phyloP scores from a whole-genome alignment of 2,888 invertebrate species.

The Leptinotarsa tumamoca region DNA sequence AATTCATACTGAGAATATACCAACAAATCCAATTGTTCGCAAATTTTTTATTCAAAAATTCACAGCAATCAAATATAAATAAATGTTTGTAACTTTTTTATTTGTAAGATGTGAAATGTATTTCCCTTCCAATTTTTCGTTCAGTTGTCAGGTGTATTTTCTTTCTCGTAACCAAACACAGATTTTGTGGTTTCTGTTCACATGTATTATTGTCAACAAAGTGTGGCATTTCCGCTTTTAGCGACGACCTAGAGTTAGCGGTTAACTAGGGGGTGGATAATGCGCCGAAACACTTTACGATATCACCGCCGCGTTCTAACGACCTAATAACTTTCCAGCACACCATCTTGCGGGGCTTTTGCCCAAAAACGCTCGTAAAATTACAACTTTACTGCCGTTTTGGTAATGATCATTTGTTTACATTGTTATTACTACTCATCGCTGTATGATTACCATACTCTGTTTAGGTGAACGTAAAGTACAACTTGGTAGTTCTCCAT shows the following conservation, averaged over 20 bases:
- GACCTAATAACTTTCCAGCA: constrained; percentile 57
- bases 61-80: no score
- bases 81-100: no score
- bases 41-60: no score
- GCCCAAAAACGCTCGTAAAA: constrained; percentile 50
- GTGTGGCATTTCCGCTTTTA: constrained; percentile 28
- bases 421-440: constrained; percentile 39
- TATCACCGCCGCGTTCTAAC: constrained; percentile 55
- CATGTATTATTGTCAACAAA: constrained; percentile 18
- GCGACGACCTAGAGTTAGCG: constrained; percentile 44
- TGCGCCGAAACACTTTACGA: constrained; percentile 61
- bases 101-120: not conserved
- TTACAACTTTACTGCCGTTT: constrained; percentile 42
- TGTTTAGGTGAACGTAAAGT: not conserved
- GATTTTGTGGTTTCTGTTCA: constrained; percentile 17
- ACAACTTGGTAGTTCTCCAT: not conserved
- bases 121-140: not conserved
- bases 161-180: not conserved
- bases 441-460: constrained; percentile 16
- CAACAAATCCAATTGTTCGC: no score
- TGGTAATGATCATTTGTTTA: constrained; percentile 43
- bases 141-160: not conserved
- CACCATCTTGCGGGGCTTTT: constrained; percentile 45
- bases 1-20: no score
- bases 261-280: constrained; percentile 57